Conservation (phyloP, 1,140 invertebrate species). For the Whitmania pigra region DNA sequence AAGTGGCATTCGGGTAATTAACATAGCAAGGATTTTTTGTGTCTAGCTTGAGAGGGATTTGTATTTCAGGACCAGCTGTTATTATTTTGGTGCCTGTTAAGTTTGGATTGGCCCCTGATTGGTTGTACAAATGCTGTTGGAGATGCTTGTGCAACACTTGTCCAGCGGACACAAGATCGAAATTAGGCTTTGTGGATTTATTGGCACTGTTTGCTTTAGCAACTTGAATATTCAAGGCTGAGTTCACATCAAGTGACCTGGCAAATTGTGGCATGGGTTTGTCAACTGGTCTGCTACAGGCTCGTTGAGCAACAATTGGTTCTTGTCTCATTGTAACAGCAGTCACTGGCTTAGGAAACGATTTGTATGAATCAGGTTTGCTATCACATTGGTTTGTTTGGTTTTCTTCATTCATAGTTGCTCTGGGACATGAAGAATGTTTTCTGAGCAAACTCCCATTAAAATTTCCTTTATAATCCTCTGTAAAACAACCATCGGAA, state of each 20-base stretch:
- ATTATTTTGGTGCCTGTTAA: background rate
- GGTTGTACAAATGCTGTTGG: background rate
- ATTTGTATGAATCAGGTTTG: conserved; percentile 3
- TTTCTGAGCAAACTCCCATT: too few species aligned
- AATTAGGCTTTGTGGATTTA: conserved; percentile 17
- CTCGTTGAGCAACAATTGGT: conserved; percentile 88
- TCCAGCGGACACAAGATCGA: background rate
- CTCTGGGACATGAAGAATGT: too few species aligned
- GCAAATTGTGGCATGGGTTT: conserved; percentile 85
- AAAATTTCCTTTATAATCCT: too few species aligned
- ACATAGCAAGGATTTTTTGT: too few species aligned
- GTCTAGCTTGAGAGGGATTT: too few species aligned
- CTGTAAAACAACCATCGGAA: too few species aligned
- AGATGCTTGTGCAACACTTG: background rate
- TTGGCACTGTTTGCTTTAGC: conserved; percentile 20
- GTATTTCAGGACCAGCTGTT: conserved; percentile 6
- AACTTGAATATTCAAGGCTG: conserved; percentile 19
- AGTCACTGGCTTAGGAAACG: conserved; percentile 31
- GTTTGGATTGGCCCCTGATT: background rate
- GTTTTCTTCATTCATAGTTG: too few species aligned
- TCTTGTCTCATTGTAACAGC: conserved; percentile 53
- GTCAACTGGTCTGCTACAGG: conserved; percentile 71
- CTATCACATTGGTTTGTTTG: too few species aligned
- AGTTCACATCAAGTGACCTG: conserved; percentile 66
- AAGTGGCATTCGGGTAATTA: too few species aligned